Evolutionary conservation across 2,888 invertebrate species (phyloP), one percentile per base, ranked within the genome.

Genomic region (Lysandra bellargus): DNA sequence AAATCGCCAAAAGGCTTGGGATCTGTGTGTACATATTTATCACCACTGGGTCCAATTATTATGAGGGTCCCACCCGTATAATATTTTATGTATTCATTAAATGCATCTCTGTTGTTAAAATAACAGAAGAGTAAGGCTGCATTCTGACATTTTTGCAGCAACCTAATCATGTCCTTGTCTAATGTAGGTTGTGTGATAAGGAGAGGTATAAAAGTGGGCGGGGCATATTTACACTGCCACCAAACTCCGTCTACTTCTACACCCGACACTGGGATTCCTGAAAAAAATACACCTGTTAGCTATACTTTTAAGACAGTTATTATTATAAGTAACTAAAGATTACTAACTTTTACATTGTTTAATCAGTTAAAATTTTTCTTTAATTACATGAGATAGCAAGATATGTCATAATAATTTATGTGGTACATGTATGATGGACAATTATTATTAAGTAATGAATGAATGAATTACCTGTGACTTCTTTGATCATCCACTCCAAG

Each of bases 141-240:
- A 0, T 80, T 80, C 72, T 94, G 89, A 17, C 89, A 83, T 12
- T 89, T 85, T 53, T 91, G 87, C 2, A 96, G 88, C 78, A 95
- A 86, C 60, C 85, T 81, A 5, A 86, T 85, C 75, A 90, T 89
- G 79, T 92, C 91, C 78, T 87, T 86, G 83, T 94, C 87, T 83
- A 94, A 84, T 30, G 84, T 82, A 6, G 90, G 87, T 2, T 94
- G 87, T 0, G 95, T 95, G 85, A 96, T 96, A 81, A 95, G 94
- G 53, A 97, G 92, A 3, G 96, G 94, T 81, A 97, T 96, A 86
- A 98, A 98, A 79, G 95, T 94, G 1, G 96, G 96, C 33, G 96
- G 96, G 2, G 97, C 96, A 88, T 98, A 97, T 88, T 95, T 96
- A 86, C 97, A 97, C 74, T 91, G 93, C 98, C 98, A 98, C 98